Conservation (phyloP, 35 echinoderm and acorn worm species). For the Ptychodera flava region DNA sequence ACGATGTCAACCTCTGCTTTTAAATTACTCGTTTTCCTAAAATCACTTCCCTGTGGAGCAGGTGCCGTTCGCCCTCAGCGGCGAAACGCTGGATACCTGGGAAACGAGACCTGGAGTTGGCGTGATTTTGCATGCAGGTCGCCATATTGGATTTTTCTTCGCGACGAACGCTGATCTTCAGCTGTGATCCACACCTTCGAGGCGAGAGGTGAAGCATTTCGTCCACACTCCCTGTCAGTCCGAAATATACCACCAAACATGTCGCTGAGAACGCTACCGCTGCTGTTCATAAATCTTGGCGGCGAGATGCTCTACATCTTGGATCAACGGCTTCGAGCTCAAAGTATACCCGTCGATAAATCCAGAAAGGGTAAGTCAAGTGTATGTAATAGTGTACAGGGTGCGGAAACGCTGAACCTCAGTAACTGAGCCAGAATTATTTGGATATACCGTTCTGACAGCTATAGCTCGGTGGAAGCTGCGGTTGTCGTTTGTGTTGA, state of each 20-base stretch:
- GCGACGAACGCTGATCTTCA: not conserved
- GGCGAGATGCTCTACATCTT: constrained; percentile 98
- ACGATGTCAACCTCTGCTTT: not conserved
- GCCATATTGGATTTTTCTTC: not conserved
- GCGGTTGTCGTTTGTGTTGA: too few relatives aligned
- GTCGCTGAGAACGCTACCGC: constrained; percentile 73
- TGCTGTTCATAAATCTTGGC: constrained; percentile 93
- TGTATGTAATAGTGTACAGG: too few relatives aligned
- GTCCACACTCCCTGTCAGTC: not conserved
- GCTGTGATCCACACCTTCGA: not conserved
- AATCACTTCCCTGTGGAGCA: not conserved
- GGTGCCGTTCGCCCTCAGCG: not conserved
- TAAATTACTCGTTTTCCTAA: too few relatives aligned
- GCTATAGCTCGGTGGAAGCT: too few relatives aligned
- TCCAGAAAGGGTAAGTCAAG: constrained; percentile 59
- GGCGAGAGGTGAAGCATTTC: not conserved
- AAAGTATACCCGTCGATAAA: constrained; percentile 90
- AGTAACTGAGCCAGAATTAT: too few relatives aligned
- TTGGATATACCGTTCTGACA: too few relatives aligned
- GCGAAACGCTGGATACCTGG: not conserved
- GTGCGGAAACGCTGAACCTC: too few relatives aligned
- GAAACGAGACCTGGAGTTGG: not conserved
- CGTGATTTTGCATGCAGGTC: not conserved
- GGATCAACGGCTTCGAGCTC: constrained; percentile 89
- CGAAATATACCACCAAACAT: constrained; percentile 30